Conservation (phyloP, 1,140 invertebrate species). For the Apolygus lucorum region DNA sequence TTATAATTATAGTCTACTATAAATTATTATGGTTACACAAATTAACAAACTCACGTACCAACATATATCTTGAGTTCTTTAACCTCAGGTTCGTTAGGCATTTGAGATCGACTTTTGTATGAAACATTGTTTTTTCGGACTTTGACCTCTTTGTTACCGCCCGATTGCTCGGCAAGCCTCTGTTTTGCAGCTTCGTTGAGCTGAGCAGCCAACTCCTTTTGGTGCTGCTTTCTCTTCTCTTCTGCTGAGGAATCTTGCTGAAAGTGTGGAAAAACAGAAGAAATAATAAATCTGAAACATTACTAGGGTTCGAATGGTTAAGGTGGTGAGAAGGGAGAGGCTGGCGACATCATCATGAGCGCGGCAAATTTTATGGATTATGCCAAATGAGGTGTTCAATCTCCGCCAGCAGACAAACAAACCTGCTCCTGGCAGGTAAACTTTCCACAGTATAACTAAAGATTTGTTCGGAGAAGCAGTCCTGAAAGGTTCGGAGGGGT, state of each 20-base stretch:
- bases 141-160: conserved; percentile 79
- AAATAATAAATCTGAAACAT: background rate
- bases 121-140: conserved; percentile 90
- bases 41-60: conserved; percentile 57
- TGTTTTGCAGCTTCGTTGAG: conserved; percentile 90
- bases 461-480: too few relatives aligned
- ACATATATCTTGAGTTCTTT: conserved; percentile 92
- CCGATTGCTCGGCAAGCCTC: conserved; percentile 77
- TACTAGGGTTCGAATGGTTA: too few relatives aligned
- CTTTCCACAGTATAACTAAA: too few relatives aligned
- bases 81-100: conserved; percentile 89
- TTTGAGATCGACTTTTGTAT: conserved; percentile 84
- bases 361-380: too few relatives aligned
- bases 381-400: too few relatives aligned
- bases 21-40: background rate
- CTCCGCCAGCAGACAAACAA: too few relatives aligned
- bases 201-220: conserved; percentile 83
- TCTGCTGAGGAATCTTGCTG: conserved; percentile 87
- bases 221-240: conserved; percentile 94
- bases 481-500: too few relatives aligned
- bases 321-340: too few relatives aligned
- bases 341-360: too few relatives aligned
- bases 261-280: conserved; percentile 17
- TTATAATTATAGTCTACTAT: background rate
- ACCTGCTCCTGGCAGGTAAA: too few relatives aligned